Evolutionary conservation across 2,113 vertebrate species (phyloP).

Genomic region (Miniopterus natalensis): DNA sequence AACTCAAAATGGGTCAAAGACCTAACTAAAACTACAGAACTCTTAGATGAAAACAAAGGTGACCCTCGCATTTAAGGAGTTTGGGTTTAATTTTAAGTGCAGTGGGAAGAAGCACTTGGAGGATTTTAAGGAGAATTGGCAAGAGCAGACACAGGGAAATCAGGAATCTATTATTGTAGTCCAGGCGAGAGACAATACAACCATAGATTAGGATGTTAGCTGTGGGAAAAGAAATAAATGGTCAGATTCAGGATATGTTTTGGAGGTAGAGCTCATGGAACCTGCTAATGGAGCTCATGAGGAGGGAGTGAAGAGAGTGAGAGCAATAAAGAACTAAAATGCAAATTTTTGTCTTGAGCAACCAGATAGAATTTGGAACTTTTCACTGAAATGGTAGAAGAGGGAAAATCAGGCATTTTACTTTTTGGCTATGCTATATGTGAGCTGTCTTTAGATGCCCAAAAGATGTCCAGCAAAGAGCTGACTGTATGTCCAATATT

Average conservation of each 20-base stretch:
- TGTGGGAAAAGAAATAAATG: not conserved
- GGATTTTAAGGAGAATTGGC: not conserved
- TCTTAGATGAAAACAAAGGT: not conserved
- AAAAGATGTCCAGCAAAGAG: not conserved
- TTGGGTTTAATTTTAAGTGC: not conserved
- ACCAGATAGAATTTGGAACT: not conserved
- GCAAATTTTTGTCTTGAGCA: not conserved
- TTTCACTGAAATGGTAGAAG: not conserved
- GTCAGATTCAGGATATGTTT: not conserved
- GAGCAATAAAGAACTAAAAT: not conserved
- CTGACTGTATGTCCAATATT: not conserved
- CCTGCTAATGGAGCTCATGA: not conserved
- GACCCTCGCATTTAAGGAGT: not conserved
- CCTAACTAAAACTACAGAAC: conserved; percentile 3
- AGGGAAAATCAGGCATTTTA: not conserved
- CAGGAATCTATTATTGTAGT: not conserved
- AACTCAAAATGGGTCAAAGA: conserved; percentile 11
- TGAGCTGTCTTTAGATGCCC: not conserved
- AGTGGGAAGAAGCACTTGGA: not conserved
- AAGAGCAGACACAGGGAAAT: not conserved
- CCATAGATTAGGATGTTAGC: not conserved
- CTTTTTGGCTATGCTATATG: not conserved
- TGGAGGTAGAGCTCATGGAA: not conserved
- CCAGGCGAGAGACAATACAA: not conserved
- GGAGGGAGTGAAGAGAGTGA: not conserved